Evolutionary conservation across 64 coral and sea anemone species (phyloP).

Genomic region (Actinia tenebrosa): DNA sequence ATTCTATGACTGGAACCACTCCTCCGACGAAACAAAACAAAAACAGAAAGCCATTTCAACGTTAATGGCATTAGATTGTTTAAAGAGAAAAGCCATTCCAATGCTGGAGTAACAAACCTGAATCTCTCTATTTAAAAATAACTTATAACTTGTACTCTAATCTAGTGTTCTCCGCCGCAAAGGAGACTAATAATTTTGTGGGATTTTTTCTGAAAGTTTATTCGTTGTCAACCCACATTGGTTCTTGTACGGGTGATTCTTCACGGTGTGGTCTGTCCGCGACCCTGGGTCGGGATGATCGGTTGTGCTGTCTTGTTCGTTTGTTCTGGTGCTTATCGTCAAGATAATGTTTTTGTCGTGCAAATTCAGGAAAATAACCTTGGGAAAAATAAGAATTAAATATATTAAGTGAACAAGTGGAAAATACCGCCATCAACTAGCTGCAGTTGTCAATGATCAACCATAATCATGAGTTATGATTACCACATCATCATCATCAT

Average conservation of each 20-base stretch:
- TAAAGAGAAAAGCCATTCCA: no score
- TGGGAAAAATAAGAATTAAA: slow-evolving; percentile 1
- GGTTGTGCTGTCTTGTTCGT: not conserved
- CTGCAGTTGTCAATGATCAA: not conserved
- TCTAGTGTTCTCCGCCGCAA: no score
- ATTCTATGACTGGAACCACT: not conserved
- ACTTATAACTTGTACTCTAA: no score
- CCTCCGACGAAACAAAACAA: not conserved
- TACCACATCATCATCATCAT: not conserved
- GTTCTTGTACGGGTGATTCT: not conserved
- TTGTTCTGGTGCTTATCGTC: slow-evolving; percentile 65
- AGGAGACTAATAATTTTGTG: not conserved
- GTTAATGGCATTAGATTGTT: not conserved
- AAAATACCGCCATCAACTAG: no score
- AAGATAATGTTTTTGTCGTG: slow-evolving; percentile 75
- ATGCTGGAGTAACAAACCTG: no score
- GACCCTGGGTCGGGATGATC: not conserved
- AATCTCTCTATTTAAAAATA: no score
- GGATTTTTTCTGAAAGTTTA: not conserved
- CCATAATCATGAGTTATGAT: not conserved
- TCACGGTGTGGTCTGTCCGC: not conserved
- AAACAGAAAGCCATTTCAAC: not conserved
- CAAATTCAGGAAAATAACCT: slow-evolving; percentile 89
- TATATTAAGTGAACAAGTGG: no score
- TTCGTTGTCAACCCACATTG: not conserved